Conservation (phyloP, 2,113 vertebrate genomes). For the Panthera leo region DNA sequence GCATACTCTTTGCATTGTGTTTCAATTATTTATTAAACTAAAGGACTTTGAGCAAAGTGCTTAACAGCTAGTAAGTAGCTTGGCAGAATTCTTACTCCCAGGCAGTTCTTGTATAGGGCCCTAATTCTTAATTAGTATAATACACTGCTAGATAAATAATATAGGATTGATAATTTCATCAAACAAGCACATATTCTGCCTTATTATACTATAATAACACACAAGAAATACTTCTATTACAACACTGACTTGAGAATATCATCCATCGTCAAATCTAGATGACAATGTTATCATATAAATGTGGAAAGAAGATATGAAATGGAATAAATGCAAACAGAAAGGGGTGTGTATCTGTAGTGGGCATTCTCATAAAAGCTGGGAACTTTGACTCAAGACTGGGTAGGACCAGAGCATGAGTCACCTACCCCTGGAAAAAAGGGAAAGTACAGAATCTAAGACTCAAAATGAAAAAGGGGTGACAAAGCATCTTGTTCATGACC, state of each 20-base stretch:
- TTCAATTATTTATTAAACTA: constrained; percentile 63
- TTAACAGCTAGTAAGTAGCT: constrained; percentile 15
- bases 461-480: neutral
- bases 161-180: constrained; percentile 32
- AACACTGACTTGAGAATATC: neutral
- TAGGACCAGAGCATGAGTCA: neutral
- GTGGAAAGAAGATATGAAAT: constrained; percentile 23
- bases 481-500: neutral
- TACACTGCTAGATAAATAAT: constrained; percentile 46
- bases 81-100: neutral
- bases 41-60: constrained; percentile 57
- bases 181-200: neutral
- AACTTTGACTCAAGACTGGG: neutral
- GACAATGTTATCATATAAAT: neutral
- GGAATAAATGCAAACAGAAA: neutral
- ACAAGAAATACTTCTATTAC: neutral
- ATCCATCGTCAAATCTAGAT: neutral
- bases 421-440: neutral
- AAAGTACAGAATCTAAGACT: neutral
- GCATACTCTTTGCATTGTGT: neutral
- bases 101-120: constrained; percentile 8
- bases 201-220: neutral
- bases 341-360: neutral
- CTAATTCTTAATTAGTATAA: constrained; percentile 26
- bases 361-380: neutral